These are phyloP conservation scores for Speoplatyrhinus poulsoni DNA, from an alignment of 2,113 vertebrate species.

Conservation along the genomic window DNA sequence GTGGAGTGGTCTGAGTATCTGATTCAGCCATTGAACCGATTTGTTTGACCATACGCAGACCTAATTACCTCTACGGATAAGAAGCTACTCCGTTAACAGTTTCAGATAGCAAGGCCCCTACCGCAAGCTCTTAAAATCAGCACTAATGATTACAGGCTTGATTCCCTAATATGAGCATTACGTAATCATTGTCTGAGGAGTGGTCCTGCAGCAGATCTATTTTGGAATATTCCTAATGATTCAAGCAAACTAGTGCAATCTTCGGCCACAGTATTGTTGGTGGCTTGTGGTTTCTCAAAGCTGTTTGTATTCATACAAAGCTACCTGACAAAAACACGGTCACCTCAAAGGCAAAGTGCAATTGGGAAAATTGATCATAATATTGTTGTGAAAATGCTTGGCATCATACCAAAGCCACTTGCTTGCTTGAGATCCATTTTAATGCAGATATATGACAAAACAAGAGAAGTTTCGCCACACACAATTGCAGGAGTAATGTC, in stretches of 20 bases:
- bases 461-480: conserved; percentile 30
- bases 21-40: conserved; percentile 61
- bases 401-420: conserved; percentile 18
- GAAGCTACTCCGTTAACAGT: conserved; percentile 29
- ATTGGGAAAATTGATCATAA: conserved; percentile 6
- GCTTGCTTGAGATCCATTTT: conserved; percentile 15
- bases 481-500: conserved; percentile 34
- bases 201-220: not conserved
- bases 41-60: conserved; percentile 55
- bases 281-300: not conserved
- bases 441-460: conserved; percentile 42
- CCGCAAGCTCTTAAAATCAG: conserved; percentile 30
- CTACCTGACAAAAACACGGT: conserved; percentile 1
- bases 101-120: conserved; percentile 35
- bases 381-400: not conserved
- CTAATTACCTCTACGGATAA: conserved; percentile 43
- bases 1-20: conserved; percentile 50
- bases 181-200: conserved; percentile 13
- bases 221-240: not conserved
- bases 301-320: conserved; percentile 19
- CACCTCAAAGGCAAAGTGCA: not conserved
- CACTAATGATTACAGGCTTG: not conserved
- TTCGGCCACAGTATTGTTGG: no score
- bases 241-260: not conserved
- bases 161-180: not conserved